Evolutionary conservation across 2,113 vertebrate genomes (phyloP).

Genomic region (Notothenia rossii): DNA sequence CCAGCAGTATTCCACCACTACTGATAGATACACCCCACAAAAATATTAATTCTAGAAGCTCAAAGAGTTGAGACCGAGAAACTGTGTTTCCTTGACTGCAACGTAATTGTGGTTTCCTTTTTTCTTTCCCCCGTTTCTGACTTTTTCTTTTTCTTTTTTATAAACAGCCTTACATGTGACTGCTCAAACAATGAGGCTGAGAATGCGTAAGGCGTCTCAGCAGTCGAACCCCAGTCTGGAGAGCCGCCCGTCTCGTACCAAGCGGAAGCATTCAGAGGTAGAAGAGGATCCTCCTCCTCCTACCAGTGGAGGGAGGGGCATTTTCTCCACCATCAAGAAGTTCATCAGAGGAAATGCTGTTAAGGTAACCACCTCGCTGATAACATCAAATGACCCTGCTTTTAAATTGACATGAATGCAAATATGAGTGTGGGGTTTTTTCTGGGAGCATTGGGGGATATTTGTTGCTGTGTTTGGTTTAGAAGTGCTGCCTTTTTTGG

Average conservation of each 20-base stretch:
- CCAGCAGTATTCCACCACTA: conserved; percentile 45
- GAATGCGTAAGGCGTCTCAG: conserved; percentile 97
- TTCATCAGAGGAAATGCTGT: conserved; percentile 83
- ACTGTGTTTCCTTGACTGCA: neutral
- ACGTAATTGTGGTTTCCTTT: neutral
- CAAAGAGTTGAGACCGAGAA: neutral
- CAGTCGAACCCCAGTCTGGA: conserved; percentile 87
- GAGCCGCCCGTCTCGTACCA: conserved; percentile 86
- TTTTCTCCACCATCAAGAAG: conserved; percentile 85
- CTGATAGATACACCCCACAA: conserved; percentile 29
- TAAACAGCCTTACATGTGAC: conserved; percentile 91
- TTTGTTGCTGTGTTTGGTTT: neutral
- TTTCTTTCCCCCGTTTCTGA: too few species aligned
- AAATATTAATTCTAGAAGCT: conserved; percentile 8
- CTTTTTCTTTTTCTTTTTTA: too few species aligned
- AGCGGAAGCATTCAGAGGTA: conserved; percentile 89
- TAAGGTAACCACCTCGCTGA: conserved; percentile 86
- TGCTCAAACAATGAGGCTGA: conserved; percentile 96
- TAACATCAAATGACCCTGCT: neutral
- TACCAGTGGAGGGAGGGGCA: conserved; percentile 71
- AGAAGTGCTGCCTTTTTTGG: conserved; percentile 1
- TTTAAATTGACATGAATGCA: neutral
- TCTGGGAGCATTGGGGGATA: neutral
- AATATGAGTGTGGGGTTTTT: neutral
- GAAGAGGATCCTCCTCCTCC: conserved; percentile 79